Percentiles rank a stretch among this genome's conserved stretches.
phyloP scores from a whole-genome alignment of 64 coral and sea anemone genomes.

The Stichodactyla mertensii region DNA sequence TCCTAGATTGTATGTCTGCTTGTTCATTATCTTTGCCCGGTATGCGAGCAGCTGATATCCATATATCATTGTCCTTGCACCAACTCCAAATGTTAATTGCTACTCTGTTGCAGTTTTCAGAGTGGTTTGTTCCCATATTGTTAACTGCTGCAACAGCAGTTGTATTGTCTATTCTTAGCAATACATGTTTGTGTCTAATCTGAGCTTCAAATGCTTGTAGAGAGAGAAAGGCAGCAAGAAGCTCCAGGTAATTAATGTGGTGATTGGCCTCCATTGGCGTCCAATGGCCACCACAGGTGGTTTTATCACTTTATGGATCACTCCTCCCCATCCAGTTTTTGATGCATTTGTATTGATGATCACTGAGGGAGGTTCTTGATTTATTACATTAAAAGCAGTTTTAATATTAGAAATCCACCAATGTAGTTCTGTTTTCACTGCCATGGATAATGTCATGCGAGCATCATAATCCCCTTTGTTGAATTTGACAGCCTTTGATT shows the following conservation, averaged over 20 bases:
- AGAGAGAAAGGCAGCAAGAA: constrained; percentile 32
- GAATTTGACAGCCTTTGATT: constrained; percentile 16
- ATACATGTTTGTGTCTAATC: constrained; percentile 46
- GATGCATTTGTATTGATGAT: constrained; percentile 59
- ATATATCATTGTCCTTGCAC: constrained; percentile 14
- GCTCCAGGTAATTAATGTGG: constrained; percentile 37
- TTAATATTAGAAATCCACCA: constrained; percentile 50
- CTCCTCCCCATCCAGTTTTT: constrained; percentile 47
- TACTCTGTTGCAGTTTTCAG: constrained; percentile 22
- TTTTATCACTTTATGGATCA: constrained; percentile 35
- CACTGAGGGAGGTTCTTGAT: constrained; percentile 11
- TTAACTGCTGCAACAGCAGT: constrained; percentile 47
- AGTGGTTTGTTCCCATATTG: constrained; percentile 44
- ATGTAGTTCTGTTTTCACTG: constrained; percentile 8
- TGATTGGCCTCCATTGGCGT: constrained; percentile 3
- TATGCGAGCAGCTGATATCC: constrained; percentile 65
- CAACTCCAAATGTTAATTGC: constrained; percentile 33
- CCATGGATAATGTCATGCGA: constrained; percentile 16
- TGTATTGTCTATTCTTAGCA: constrained; percentile 51
- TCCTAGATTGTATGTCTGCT: constrained; percentile 42
- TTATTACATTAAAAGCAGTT: constrained; percentile 35
- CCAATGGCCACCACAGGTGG: constrained; percentile 24
- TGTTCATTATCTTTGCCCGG: constrained; percentile 32
- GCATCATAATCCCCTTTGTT: constrained; percentile 27
- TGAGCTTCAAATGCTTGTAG: constrained; percentile 23